Evolutionary conservation across 2,888 invertebrate species (phyloP).

Genomic region (Lymantria dispar): DNA sequence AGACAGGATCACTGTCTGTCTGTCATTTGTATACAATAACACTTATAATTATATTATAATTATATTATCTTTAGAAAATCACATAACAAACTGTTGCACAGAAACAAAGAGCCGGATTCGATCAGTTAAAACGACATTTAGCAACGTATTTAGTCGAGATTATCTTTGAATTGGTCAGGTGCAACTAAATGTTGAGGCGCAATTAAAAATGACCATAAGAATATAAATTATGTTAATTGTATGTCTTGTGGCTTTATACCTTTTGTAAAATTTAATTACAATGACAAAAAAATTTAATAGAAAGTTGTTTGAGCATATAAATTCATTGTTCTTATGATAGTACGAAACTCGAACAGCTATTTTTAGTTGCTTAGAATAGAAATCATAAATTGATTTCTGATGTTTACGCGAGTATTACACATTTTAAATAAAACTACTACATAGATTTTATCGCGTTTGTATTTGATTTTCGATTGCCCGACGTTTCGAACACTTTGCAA

Average conservation of each 20-base stretch:
- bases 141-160: constrained; percentile 35
- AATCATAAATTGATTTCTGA: no score
- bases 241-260: background rate
- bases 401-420: no score
- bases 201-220: constrained; percentile 26
- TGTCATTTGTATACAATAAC: no score
- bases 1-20: no score
- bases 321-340: no score
- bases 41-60: no score
- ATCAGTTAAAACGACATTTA: constrained; percentile 42
- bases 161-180: constrained; percentile 33
- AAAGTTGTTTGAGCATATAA: background rate
- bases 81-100: constrained; percentile 34
- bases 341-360: no score
- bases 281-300: background rate
- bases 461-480: no score
- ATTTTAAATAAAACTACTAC: no score
- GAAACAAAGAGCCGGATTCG: constrained; percentile 50
- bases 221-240: constrained; percentile 22
- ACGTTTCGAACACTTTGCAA: no score
- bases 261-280: background rate
- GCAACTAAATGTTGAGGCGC: constrained; percentile 18
- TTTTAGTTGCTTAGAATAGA: no score
- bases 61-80: constrained; percentile 46
- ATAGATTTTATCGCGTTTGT: no score